Evolutionary conservation across 2,797 vertebrate genomes (phyloP), one percentile per base, ranked within the genome.

Genomic region (Hirundo rustica): DNA sequence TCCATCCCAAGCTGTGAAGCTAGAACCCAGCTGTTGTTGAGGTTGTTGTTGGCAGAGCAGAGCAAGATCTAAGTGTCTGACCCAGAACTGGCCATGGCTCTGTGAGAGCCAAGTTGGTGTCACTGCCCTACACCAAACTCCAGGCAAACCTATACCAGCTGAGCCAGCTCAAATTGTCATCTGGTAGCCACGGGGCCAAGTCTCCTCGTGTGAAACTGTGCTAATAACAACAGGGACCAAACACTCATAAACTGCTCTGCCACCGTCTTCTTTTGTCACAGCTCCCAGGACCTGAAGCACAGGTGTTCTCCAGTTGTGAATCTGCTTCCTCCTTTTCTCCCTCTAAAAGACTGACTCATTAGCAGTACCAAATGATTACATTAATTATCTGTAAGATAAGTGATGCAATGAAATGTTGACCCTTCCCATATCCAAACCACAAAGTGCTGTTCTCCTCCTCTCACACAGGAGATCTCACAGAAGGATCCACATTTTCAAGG

Each of bases 261-360:
- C 15, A 30, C n/a, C 18, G 25, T 29, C 80, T 36, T 10, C 47
- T n/a, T 73, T 26, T 30, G 34, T 32, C 42, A 84, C 53, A 73
- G 45, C 9, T 72, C 38, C 42, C 30, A 16, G 50, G 21, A 26
- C n/a, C n/a, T 42, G 36, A 70, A 45, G 29, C 50, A 34, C 0
- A 0, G 51, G 20, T 1, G 6, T 40, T 51, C 10, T 91, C 29
- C 1, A 1, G 44, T 2, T 67, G 42, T 32, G 16, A 13, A 65
- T 64, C 47, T 44, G 36, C 57, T 73, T 85, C 68, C 32, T 44
- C 32, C 6, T 62, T 30, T 81, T 50, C 38, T 50, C 47, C 62
- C 51, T 60, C 62, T 45, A 13, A 44, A 54, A 44, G 40, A 51
- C 42, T 23, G 36, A 50, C 22, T 76, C 9, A 13, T 25, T 54